Base-by-base conservation (phyloP, 64 coral and sea anemone genomes). In the Stylophora pistillata region DNA sequence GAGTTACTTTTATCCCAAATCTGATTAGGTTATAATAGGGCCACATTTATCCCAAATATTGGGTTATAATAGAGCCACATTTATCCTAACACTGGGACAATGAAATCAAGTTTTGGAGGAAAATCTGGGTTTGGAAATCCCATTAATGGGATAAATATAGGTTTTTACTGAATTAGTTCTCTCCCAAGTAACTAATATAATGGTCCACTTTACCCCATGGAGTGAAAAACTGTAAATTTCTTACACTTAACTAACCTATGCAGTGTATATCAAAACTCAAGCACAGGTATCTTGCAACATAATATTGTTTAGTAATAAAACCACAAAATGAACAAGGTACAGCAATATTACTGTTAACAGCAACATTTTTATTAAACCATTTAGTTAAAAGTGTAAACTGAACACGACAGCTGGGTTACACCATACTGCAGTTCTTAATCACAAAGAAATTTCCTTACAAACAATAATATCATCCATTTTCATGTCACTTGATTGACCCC, bases 301-400 rank as follows among this genome's bases (percentile, higher is more conserved):
- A 74, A 74, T 74, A 74, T 74, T 74, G 72, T 0, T 74, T 74
- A 74, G 34, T 74, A 74, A 0, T 74, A 74, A 74, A 74, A 47
- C 34, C 72, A 74, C 72, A 74, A 74, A 74, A 37, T 74, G n/a
- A n/a, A n/a, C 28, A 74, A 74, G 72, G 30, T 47, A 74, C 72
- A 74, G 30, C 72, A 74, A 74, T 74, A 21, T 74, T 37, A 74
- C 34, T 37, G 72, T 74, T 74, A 74, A 74, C 72, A 74, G 72
- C 72, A 37, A 74, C 72, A 74, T 74, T 74, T 74, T 74, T n/a
- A 74, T 74, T 74, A 74, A 74, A 74, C 72, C 72, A 74, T 74
- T 47, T 74, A 74, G 72, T 74, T 74, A 33, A 16, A 74, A 74
- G 72, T 74, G 72, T 74, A 74, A 74, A 74, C 32, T 74, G 32